Evolutionary conservation across 2,797 vertebrate species (phyloP).

Genomic region (Cryptoblepharus egeriae): DNA sequence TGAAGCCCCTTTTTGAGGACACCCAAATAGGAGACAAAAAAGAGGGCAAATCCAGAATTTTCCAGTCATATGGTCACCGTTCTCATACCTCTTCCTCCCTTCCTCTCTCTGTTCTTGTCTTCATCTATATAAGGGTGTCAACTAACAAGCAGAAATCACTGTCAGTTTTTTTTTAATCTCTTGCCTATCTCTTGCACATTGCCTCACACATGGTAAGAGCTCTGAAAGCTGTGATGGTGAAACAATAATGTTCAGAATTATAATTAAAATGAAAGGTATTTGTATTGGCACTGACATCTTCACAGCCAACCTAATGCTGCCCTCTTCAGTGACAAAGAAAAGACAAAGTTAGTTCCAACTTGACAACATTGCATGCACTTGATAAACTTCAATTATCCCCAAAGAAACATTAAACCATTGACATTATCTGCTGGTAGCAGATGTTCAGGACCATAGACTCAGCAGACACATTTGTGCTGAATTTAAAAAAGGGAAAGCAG

Average conservation of each 20-base stretch:
- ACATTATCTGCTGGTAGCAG: conserved; percentile 23
- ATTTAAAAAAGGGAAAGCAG: conserved; percentile 10
- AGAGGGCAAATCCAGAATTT: too few species aligned
- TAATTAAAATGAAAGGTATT: neutral
- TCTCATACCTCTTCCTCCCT: too few species aligned
- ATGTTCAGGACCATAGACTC: conserved; percentile 34
- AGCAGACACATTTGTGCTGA: conserved; percentile 14
- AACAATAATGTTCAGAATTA: neutral
- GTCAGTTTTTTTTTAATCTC: neutral
- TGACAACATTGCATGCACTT: conserved; percentile 18
- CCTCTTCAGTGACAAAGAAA: neutral
- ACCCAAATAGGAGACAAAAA: too few species aligned
- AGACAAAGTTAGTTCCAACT: neutral
- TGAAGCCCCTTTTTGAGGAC: too few species aligned
- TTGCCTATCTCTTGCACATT: neutral
- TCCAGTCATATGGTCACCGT: too few species aligned
- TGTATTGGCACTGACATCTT: neutral
- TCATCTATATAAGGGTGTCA: neutral
- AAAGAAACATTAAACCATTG: conserved; percentile 33
- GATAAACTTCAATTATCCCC: conserved; percentile 18
- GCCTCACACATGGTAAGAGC: neutral
- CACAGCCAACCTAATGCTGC: neutral
- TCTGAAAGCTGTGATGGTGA: neutral
- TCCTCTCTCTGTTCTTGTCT: neutral
- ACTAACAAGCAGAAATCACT: neutral